Percentiles rank a stretch among this genome's conserved stretches.
Evolutionary conservation across 2,888 invertebrate species (phyloP).

Genomic region (Iphiclides podalirius): DNA sequence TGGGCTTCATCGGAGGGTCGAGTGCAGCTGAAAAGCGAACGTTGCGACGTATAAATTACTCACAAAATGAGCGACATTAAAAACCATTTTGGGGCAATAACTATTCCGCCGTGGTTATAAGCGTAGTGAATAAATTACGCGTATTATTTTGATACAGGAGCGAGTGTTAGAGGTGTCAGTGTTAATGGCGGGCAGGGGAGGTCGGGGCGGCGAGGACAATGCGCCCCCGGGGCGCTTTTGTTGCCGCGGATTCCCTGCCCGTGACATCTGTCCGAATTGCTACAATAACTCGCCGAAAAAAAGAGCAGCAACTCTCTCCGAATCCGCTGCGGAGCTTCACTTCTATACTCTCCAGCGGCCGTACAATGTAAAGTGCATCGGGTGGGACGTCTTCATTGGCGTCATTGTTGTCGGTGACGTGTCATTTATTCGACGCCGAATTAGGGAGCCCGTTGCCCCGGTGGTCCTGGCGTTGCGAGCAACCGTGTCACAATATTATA

Average conservation of each 20-base stretch:
- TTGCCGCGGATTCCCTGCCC: conserved; percentile 68
- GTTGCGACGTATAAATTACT: conserved; percentile 65
- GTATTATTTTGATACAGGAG: conserved; percentile 72
- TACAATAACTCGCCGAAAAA: conserved; percentile 77
- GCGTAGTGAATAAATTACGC: conserved; percentile 70
- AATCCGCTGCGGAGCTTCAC: conserved; percentile 60
- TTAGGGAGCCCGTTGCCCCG: conserved; percentile 45
- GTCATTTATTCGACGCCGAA: conserved; percentile 62
- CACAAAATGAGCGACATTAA: conserved; percentile 74
- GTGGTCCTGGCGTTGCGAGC: conserved; percentile 54
- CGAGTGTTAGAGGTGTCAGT: conserved; percentile 72
- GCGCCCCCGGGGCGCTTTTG: conserved; percentile 75
- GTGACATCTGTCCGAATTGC: conserved; percentile 78
- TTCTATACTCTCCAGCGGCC: conserved; percentile 59
- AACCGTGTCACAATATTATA: conserved; percentile 67
- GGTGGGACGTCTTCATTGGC: conserved; percentile 64
- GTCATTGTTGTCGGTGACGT: conserved; percentile 64
- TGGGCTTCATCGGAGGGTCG: conserved; percentile 65
- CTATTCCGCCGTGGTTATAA: conserved; percentile 66
- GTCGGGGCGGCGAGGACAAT: conserved; percentile 63
- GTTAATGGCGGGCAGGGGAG: conserved; percentile 67
- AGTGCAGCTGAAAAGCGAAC: conserved; percentile 72
- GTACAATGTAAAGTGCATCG: conserved; percentile 49
- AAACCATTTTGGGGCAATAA: conserved; percentile 75
- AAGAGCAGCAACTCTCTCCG: too few relatives aligned